Percentiles rank a stretch among this genome's conserved stretches.
These are phyloP conservation scores for Pollicipes pollicipes DNA, from an alignment of 1,140 invertebrate species.

Conservation along the genomic window DNA sequence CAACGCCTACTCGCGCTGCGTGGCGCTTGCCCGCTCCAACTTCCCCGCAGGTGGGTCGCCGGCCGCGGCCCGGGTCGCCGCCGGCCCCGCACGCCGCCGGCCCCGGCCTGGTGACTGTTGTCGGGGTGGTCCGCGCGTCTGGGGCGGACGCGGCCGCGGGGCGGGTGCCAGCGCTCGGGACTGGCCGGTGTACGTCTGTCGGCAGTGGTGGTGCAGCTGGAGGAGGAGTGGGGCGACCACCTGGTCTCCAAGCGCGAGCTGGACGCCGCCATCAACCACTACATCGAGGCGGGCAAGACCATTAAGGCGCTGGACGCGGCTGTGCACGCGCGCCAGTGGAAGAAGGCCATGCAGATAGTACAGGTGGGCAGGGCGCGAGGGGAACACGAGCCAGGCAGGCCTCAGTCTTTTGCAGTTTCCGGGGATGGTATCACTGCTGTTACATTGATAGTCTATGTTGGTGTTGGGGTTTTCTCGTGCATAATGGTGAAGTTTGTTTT, in stretches of 20 bases:
- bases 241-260: conserved; percentile 62
- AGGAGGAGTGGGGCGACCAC: conserved; percentile 86
- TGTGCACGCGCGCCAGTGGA: conserved; percentile 82
- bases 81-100: conserved; percentile 1
- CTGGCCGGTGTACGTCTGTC: no score
- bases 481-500: no score
- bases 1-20: conserved; percentile 52
- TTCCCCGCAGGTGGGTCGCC: conserved; percentile 57
- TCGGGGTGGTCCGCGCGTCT: no score
- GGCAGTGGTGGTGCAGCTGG: conserved; percentile 69
- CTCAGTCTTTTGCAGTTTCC: neutral
- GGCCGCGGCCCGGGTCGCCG: neutral
- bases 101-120: conserved; percentile 7
- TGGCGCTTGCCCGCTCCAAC: conserved; percentile 60
- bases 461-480: no score
- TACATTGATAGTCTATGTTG: no score
- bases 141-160: no score
- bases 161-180: no score
- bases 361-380: no score
- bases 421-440: no score
- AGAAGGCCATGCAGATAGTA: conserved; percentile 89
- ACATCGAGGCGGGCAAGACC: conserved; percentile 82
- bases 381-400: no score
- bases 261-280: conserved; percentile 89
- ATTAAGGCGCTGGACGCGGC: conserved; percentile 77